Conservation (phyloP, 2,113 vertebrate genomes). For the Paracanthobrama guichenoti region DNA sequence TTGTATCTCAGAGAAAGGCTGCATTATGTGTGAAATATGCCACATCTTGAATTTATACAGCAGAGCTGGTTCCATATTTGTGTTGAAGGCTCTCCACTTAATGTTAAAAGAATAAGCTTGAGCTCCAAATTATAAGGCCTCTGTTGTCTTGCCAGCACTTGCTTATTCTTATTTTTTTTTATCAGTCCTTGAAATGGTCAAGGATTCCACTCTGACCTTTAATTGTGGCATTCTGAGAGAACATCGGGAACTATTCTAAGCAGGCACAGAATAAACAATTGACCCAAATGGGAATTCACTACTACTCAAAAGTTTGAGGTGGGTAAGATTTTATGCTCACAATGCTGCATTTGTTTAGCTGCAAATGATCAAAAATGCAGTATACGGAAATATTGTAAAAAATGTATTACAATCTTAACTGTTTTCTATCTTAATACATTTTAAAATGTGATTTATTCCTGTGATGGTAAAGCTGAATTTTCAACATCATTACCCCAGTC, state of each 20-base stretch:
- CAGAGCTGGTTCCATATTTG: not conserved
- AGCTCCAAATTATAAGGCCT: not conserved
- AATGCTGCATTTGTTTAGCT: not conserved
- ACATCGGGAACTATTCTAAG: not conserved
- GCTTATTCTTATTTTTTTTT: not conserved
- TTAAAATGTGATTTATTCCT: not conserved
- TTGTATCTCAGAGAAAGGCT: not conserved
- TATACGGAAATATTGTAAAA: not conserved
- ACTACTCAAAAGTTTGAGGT: not conserved
- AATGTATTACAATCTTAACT: not conserved
- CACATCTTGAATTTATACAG: not conserved
- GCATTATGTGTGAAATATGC: not conserved
- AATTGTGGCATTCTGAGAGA: constrained; percentile 8
- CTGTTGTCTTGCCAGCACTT: not conserved
- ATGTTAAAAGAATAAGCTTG: not conserved
- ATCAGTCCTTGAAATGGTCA: constrained; percentile 9
- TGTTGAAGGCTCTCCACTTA: not conserved
- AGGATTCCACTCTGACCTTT: not conserved
- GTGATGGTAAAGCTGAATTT: not conserved
- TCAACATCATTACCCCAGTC: no score
- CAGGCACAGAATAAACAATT: not conserved
- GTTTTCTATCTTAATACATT: not conserved
- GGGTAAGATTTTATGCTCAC: not conserved
- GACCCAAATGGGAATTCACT: not conserved
- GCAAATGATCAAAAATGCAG: not conserved